Percentiles rank a stretch among this genome's conserved stretches.
Evolutionary conservation across 2,888 invertebrate species (phyloP).

Genomic region (Salpingus planirostris): DNA sequence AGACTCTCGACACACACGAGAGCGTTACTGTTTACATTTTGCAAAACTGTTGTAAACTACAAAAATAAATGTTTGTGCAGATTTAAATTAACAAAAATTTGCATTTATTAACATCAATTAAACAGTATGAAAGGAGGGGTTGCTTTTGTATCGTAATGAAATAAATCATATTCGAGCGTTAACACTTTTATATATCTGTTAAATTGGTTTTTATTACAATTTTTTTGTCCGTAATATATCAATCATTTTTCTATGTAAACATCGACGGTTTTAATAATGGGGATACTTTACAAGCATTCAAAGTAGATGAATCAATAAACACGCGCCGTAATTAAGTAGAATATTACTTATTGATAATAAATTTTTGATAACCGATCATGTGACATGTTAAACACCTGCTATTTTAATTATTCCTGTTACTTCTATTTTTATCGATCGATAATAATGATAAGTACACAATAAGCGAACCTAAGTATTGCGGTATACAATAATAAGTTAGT

Average conservation of each 20-base stretch:
- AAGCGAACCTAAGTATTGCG: too few species aligned
- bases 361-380: slow-evolving; percentile 7
- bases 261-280: slow-evolving; percentile 16
- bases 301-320: slow-evolving; percentile 14
- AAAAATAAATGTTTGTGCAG: too few species aligned
- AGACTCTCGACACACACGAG: too few species aligned
- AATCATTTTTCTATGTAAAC: slow-evolving; percentile 19
- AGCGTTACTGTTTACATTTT: too few species aligned
- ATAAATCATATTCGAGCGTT: slow-evolving; percentile 1
- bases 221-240: slow-evolving; percentile 11
- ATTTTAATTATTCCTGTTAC: slow-evolving; percentile 8
- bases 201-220: slow-evolving; percentile 12
- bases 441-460: too few species aligned
- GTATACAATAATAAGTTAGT: too few species aligned
- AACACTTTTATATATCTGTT: slow-evolving; percentile 13
- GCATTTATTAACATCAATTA: too few species aligned
- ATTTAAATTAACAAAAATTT: too few species aligned
- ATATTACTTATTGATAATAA: slow-evolving; percentile 14
- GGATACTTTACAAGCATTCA: slow-evolving; percentile 14
- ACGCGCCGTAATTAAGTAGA: slow-evolving; percentile 12
- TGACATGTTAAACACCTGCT: slow-evolving; percentile 7
- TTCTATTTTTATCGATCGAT: too few species aligned
- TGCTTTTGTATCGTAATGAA: neutral
- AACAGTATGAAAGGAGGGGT: too few species aligned
- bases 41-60: too few species aligned